Conservation (phyloP, 2,797 vertebrate species). For the Ambastaia sidthimunki region DNA sequence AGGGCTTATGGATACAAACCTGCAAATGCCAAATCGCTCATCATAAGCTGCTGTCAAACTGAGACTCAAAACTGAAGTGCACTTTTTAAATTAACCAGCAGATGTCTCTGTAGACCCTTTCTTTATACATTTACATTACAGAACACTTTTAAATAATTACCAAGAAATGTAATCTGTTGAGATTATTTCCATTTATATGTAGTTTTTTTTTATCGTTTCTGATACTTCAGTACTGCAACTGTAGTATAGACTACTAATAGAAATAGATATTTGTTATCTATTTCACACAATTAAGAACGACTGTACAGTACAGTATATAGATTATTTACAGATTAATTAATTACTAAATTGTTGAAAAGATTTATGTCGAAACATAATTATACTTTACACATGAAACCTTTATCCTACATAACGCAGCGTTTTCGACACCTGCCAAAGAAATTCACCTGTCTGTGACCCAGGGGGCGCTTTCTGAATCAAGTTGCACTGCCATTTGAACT, state of each 20-base stretch:
- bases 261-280: neutral
- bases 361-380: neutral
- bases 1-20: no score
- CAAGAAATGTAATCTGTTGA: neutral
- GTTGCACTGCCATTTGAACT: constrained; percentile 1
- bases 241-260: neutral
- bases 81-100: constrained; percentile 13
- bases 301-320: no score
- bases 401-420: neutral
- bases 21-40: no score
- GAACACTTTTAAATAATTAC: neutral
- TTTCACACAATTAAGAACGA: no score
- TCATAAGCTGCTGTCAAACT: no score
- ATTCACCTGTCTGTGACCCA: neutral
- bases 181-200: neutral
- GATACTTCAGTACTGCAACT: no score
- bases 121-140: neutral
- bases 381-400: neutral
- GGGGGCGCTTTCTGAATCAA: neutral
- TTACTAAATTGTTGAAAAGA: no score
- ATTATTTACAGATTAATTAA: no score
- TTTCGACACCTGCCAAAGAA: neutral
- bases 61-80: neutral
- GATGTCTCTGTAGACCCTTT: constrained; percentile 7
- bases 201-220: neutral